A percentile compares a stretch with the other conserved stretches of the same genome.
These are phyloP conservation scores for Diarsia dahlii DNA, from an alignment of 2,888 invertebrate species.

Conservation along the genomic window DNA sequence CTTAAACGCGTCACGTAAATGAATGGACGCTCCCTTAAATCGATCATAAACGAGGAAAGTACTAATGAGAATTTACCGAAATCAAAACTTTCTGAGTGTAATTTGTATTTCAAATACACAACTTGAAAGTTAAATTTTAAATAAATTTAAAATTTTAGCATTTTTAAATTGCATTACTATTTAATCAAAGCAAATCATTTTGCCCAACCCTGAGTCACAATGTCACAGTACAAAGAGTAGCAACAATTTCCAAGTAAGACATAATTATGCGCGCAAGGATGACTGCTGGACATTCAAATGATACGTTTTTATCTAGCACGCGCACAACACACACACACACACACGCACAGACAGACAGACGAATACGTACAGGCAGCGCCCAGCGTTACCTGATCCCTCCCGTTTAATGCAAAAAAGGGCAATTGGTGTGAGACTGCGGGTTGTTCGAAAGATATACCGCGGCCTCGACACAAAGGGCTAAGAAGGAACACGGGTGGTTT, in stretches of 20 bases:
- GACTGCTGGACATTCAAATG: slow-evolving; percentile 72
- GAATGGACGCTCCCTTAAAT: background rate
- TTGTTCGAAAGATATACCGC: no score
- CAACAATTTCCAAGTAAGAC: slow-evolving; percentile 67
- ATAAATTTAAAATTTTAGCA: background rate
- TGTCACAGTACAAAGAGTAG: slow-evolving; percentile 61
- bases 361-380: background rate
- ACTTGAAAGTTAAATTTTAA: background rate
- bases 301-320: slow-evolving; percentile 71
- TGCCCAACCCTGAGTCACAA: slow-evolving; percentile 23
- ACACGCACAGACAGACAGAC: slow-evolving; percentile 12
- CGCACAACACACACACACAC: slow-evolving; percentile 60
- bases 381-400: no score
- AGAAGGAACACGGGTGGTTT: no score
- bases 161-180: no score
- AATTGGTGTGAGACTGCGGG: no score
- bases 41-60: background rate
- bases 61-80: background rate
- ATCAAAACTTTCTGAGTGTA: background rate
- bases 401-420: no score
- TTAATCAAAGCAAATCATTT: background rate
- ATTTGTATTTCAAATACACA: background rate
- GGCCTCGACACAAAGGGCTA: no score
- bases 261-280: slow-evolving; percentile 70
- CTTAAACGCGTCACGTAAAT: no score